Percentiles rank a stretch among this genome's conserved stretches.
Conservation (phyloP, 2,888 invertebrate species). For the Caenorhabditis virilis region DNA sequence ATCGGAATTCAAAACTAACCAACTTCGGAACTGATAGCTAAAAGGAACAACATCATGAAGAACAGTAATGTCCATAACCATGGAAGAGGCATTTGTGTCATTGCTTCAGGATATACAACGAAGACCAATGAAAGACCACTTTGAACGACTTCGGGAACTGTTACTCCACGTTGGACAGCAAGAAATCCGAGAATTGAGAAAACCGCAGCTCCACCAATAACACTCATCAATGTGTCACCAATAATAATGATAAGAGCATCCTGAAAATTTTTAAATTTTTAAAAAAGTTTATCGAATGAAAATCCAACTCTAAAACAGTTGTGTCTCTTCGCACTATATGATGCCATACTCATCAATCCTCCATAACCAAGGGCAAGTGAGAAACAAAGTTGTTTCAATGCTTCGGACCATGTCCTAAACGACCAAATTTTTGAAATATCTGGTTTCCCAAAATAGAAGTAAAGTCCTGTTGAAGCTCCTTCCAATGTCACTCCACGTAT, state of each 20-base stretch:
- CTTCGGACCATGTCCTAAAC: slow-evolving; percentile 56
- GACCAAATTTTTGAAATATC: slow-evolving; percentile 48
- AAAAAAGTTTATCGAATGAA: no score
- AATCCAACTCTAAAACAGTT: slow-evolving; percentile 57
- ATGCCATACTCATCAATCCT: slow-evolving; percentile 54
- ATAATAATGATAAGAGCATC: slow-evolving; percentile 57
- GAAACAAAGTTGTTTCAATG: slow-evolving; percentile 63
- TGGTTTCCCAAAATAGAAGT: slow-evolving; percentile 33
- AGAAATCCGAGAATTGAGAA: slow-evolving; percentile 55
- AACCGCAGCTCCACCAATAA: slow-evolving; percentile 53
- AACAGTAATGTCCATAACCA: slow-evolving; percentile 69
- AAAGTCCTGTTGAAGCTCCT: slow-evolving; percentile 52
- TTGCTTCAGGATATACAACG: slow-evolving; percentile 69
- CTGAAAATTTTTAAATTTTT: no score
- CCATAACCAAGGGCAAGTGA: slow-evolving; percentile 59
- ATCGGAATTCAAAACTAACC: no score
- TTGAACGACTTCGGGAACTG: slow-evolving; percentile 36
- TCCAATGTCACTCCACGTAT: slow-evolving; percentile 55
- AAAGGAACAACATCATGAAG: slow-evolving; percentile 69
- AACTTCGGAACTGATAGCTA: slow-evolving; percentile 63
- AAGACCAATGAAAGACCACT: slow-evolving; percentile 69
- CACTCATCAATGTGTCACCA: slow-evolving; percentile 53
- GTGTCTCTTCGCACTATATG: slow-evolving; percentile 54
- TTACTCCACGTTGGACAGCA: slow-evolving; percentile 26
- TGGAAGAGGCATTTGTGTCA: slow-evolving; percentile 67